These are phyloP conservation scores for Kryptolebias marmoratus DNA, from an alignment of 2,113 vertebrate species.

Conservation along the genomic window DNA sequence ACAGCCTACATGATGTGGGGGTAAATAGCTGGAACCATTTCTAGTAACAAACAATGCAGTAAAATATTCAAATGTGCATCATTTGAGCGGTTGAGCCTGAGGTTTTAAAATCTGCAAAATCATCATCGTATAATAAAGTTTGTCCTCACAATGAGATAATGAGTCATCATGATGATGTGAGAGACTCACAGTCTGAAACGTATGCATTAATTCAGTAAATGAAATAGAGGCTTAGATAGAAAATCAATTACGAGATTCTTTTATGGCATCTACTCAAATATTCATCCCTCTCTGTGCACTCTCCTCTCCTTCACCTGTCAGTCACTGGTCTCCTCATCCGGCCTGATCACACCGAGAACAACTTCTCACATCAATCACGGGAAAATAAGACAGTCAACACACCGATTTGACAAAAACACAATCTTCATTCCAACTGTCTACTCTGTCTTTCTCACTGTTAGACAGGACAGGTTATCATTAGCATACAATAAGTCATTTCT, in stretches of 20 bases:
- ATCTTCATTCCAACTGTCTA: constrained; percentile 61
- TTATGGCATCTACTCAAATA: constrained; percentile 82
- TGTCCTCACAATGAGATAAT: constrained; percentile 68
- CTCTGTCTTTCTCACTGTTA: constrained; percentile 42
- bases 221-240: constrained; percentile 80
- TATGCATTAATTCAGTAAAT: constrained; percentile 81
- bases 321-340: constrained; percentile 40
- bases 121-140: constrained; percentile 51
- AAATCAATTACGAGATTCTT: constrained; percentile 86
- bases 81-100: neutral
- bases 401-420: constrained; percentile 70
- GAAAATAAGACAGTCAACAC: constrained; percentile 67
- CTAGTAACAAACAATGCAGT: constrained; percentile 15
- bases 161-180: constrained; percentile 33
- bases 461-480: constrained; percentile 50
- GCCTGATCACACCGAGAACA: constrained; percentile 76
- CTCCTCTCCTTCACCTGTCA: constrained; percentile 60
- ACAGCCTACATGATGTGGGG: constrained; percentile 27
- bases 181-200: constrained; percentile 46
- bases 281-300: constrained; percentile 80
- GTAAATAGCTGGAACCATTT: constrained; percentile 28
- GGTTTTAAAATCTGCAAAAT: constrained; percentile 39
- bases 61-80: constrained; percentile 6
- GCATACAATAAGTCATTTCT: constrained; percentile 22
- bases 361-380: constrained; percentile 79